Conservation (phyloP, 1,140 invertebrate genomes). For the Holotrichia oblita region DNA sequence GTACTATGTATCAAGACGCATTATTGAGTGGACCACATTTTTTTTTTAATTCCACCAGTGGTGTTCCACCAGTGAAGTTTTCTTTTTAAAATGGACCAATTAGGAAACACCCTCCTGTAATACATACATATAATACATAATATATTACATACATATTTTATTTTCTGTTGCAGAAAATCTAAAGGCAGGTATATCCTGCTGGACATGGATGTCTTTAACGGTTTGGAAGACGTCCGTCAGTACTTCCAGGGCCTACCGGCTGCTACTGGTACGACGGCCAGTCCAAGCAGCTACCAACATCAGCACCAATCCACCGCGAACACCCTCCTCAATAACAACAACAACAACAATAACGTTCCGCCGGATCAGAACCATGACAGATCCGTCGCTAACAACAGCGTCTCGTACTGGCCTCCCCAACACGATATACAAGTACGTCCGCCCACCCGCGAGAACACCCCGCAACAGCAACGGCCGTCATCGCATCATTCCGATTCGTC, state of each 20-base stretch:
- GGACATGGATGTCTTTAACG: constrained; percentile 81
- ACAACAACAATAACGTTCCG: constrained; percentile 7
- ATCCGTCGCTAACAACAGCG: not conserved
- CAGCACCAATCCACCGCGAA: constrained; percentile 5
- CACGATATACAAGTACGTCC: constrained; percentile 37
- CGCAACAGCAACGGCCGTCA: constrained; percentile 50
- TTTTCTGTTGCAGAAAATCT: constrained; percentile 48
- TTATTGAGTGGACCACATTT: no score
- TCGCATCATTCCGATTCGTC: constrained; percentile 52
- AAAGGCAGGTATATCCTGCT: constrained; percentile 59
- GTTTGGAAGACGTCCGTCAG: constrained; percentile 80
- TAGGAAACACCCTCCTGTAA: no score
- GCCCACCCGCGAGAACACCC: constrained; percentile 48
- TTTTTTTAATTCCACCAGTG: no score
- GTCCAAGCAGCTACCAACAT: constrained; percentile 49
- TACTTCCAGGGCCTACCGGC: constrained; percentile 80
- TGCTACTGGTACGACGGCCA: constrained; percentile 64
- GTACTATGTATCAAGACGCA: no score
- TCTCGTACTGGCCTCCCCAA: constrained; percentile 43
- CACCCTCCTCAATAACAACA: no score
- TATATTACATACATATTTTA: no score
- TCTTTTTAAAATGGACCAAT: no score
- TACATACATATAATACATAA: no score
- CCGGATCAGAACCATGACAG: constrained; percentile 40
- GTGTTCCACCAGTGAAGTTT: no score